Conservation (phyloP, 1,140 invertebrate species). For the Tribolium castaneum region DNA sequence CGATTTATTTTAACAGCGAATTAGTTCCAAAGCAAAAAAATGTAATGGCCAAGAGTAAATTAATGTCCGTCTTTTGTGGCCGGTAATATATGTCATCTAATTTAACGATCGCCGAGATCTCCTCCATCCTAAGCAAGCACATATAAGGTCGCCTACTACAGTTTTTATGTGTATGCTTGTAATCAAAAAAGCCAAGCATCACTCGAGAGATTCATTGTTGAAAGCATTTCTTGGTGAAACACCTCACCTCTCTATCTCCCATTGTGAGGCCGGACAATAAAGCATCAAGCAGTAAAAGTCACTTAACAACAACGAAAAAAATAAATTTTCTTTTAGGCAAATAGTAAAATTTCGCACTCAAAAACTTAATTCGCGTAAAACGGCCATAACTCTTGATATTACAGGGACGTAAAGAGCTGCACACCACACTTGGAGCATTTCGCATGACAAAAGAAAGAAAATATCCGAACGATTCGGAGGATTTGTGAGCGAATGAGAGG, state of each 20-base stretch:
- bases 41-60: slow-evolving; percentile 5
- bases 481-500: slow-evolving; percentile 2
- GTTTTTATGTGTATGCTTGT: slow-evolving; percentile 29
- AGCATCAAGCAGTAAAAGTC: slow-evolving; percentile 28
- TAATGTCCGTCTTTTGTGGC: slow-evolving; percentile 1
- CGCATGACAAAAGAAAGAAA: slow-evolving; percentile 34
- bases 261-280: slow-evolving; percentile 29
- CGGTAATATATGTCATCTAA: slow-evolving; percentile 21
- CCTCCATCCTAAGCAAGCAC: slow-evolving; percentile 7
- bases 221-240: slow-evolving; percentile 34
- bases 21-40: background rate
- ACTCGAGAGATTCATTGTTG: slow-evolving; percentile 23
- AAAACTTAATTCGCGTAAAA: slow-evolving; percentile 31
- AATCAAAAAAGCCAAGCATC: slow-evolving; percentile 20
- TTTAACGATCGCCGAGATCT: background rate
- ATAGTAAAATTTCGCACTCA: slow-evolving; percentile 23
- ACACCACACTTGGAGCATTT: slow-evolving; percentile 22
- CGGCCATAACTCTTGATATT: slow-evolving; percentile 17
- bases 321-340: slow-evolving; percentile 9
- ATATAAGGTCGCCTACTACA: slow-evolving; percentile 28
- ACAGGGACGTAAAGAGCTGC: slow-evolving; percentile 17
- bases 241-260: slow-evolving; percentile 17
- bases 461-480: slow-evolving; percentile 22
- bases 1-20: background rate
- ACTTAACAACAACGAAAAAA: slow-evolving; percentile 22